Evolutionary conservation across 2,113 vertebrate species (phyloP), one percentile per base, ranked within the genome.

Genomic region (Copsychus sechellarum): DNA sequence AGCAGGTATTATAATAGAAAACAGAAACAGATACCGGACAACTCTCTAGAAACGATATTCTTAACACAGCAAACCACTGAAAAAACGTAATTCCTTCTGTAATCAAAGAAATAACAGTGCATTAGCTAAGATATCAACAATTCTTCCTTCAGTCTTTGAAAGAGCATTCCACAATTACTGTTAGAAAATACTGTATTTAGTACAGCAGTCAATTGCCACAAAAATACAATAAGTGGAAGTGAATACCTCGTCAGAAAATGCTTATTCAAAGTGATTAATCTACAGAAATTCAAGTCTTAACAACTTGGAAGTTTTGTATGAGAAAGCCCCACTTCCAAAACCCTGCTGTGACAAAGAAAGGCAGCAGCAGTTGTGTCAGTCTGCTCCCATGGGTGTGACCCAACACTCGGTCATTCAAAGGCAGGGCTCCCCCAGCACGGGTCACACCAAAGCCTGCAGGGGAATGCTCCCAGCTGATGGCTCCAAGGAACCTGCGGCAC

Each of bases 321-420:
- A 57, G 24, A 28, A 86, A 81, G 51, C 5, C n/a, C 12, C 23
- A 42, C 29, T 31, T 21, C 14, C 25, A 64, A 83, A 80, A 4
- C 13, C 12, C 40, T 43, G 29, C 26, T 57, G 18, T 2, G 8
- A 17, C n/a, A 57, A 43, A 47, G 48, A 66, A 53, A 65, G 82
- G 34, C 36, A 79, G 33, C 24, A 84, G 71, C 42, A 81, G 51
- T 11, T 26, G 12, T 4, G 28, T 10, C 82, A 20, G 26, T 8
- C 11, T 1, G 1, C 26, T 58, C 28, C 40, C 8, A 47, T 1
- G 2, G 24, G n/a, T 43, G 54, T 8, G 51, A 62, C 23, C 16
- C 14, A 73, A 28, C 40, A 34, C 31, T 8, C 29, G n/a, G 13
- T 42, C 31, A 25, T 5, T 12, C 31, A 13, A 40, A 45, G 51